phyloP scores from a whole-genome alignment of 2,113 vertebrate genomes.

The Gallinago media region DNA sequence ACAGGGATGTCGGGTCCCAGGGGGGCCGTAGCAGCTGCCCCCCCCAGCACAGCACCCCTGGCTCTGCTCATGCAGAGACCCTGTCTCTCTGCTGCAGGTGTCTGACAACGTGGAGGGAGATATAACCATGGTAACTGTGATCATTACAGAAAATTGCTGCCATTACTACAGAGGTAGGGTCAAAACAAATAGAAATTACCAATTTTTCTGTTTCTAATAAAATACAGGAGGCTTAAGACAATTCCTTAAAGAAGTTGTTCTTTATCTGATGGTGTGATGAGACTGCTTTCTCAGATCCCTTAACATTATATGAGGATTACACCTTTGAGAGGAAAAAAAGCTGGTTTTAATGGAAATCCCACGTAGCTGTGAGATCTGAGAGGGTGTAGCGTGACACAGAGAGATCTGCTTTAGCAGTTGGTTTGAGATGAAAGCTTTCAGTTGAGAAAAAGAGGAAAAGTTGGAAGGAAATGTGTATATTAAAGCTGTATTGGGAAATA shows the following conservation, averaged over 20 bases:
- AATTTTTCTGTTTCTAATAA: too few relatives aligned
- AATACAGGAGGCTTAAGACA: too few relatives aligned
- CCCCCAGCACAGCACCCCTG: not conserved
- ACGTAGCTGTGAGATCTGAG: not conserved
- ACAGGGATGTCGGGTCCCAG: fast-evolving
- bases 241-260: too few relatives aligned
- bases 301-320: not conserved
- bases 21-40: not conserved
- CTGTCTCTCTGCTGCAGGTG: not conserved
- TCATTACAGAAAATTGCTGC: not conserved
- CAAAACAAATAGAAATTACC: constrained; percentile 53
- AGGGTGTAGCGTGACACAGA: not conserved
- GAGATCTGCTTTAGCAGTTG: not conserved
- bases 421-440: not conserved
- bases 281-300: not conserved
- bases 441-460: not conserved
- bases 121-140: constrained; percentile 35
- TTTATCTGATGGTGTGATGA: too few relatives aligned
- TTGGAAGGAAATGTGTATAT: not conserved
- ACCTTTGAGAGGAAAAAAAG: not conserved
- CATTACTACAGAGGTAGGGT: not conserved
- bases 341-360: not conserved
- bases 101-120: not conserved
- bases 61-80: not conserved
- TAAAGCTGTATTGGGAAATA: not conserved